phyloP scores from a whole-genome alignment of 37 sponge, comb jelly and placozoan genomes.

The Aplysina aerophoba region DNA sequence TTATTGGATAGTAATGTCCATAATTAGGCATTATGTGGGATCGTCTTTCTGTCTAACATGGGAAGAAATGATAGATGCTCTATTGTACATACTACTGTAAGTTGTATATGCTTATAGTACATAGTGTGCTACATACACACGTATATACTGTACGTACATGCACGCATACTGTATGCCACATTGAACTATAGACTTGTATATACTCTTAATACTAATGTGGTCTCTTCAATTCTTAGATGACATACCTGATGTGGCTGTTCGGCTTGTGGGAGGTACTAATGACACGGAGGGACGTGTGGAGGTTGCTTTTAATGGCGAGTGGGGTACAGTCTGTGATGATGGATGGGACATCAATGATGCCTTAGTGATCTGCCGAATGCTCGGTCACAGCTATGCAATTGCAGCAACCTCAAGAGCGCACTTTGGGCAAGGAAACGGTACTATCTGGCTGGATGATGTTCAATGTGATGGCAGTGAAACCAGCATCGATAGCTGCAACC shows the following conservation, averaged over 20 bases:
- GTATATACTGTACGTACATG: no score
- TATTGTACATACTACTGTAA: no score
- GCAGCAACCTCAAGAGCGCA: neutral
- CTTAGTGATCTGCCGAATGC: constrained; percentile 34
- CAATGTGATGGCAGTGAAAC: constrained; percentile 18
- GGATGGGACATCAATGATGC: constrained; percentile 23
- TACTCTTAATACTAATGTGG: no score
- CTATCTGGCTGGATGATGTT: constrained; percentile 45
- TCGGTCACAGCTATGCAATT: constrained; percentile 11
- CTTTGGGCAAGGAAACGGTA: constrained; percentile 22
- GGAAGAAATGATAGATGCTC: no score
- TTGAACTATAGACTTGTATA: no score
- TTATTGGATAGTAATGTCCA: no score
- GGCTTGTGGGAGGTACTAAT: neutral
- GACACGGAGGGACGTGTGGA: constrained; percentile 24
- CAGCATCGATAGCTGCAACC: constrained; percentile 9
- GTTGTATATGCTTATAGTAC: no score
- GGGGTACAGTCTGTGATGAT: constrained; percentile 55
- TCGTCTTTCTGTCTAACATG: no score
- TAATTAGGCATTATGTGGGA: no score
- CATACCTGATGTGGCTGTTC: neutral
- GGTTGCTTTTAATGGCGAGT: constrained; percentile 19
- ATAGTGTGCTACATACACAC: no score
- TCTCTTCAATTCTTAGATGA: neutral
- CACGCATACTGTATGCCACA: no score